Conservation (phyloP, 2,888 invertebrate species). For the Gnatocerus cornutus region DNA sequence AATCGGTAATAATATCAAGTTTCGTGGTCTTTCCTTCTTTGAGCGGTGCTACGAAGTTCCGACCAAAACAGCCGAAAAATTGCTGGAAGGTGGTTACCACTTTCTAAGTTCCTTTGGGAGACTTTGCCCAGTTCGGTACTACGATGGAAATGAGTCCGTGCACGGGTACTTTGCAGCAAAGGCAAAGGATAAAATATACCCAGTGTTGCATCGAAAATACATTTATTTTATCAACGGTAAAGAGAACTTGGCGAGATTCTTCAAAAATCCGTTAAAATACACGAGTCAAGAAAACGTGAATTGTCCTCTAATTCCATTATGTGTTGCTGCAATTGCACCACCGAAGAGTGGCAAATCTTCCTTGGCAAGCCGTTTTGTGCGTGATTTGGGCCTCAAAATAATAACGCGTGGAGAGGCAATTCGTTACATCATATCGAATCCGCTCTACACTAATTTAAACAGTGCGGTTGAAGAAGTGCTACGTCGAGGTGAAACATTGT, state of each 20-base stretch:
- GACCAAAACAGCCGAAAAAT: conserved; percentile 74
- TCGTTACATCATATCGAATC: conserved; percentile 71
- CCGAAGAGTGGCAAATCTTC: conserved; percentile 78
- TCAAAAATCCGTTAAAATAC: conserved; percentile 75
- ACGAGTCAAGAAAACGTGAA: conserved; percentile 69
- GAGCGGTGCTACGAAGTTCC: conserved; percentile 75
- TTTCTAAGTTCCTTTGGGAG: conserved; percentile 78
- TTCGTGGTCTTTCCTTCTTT: conserved; percentile 73
- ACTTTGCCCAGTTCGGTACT: conserved; percentile 78
- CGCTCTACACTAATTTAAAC: conserved; percentile 74
- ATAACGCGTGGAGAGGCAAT: conserved; percentile 75
- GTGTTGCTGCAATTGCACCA: conserved; percentile 76
- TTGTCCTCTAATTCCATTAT: conserved; percentile 73
- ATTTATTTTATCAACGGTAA: conserved; percentile 76
- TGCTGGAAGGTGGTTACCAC: conserved; percentile 76
- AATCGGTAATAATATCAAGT: conserved; percentile 67
- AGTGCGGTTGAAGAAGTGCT: conserved; percentile 69
- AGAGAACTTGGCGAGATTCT: conserved; percentile 72
- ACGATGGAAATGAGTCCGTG: conserved; percentile 71
- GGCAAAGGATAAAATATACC: conserved; percentile 70
- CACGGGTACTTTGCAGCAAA: conserved; percentile 72
- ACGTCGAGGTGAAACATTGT: conserved; percentile 70
- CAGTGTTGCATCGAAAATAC: conserved; percentile 75
- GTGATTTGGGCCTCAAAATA: conserved; percentile 73
- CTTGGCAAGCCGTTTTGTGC: conserved; percentile 73